A percentile compares a stretch with the other conserved stretches of the same genome.
Evolutionary conservation across 30 jellyfish, hydroid and myxozoan genomes (phyloP).

Genomic region (Pelagia noctiluca): DNA sequence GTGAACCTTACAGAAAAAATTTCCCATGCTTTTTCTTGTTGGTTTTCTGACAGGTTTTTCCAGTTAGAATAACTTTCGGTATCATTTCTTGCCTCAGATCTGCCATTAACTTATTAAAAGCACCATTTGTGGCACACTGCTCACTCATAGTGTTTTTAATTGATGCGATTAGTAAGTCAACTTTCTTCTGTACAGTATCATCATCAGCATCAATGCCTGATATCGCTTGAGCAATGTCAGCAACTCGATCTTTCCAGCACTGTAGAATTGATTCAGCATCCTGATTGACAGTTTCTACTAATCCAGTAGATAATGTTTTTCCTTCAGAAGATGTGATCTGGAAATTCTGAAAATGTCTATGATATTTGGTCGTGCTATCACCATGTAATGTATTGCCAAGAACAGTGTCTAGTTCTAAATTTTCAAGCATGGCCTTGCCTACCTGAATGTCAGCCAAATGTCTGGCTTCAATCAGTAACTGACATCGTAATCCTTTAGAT

Average conservation of each 20-base stretch:
- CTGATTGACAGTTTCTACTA: conserved; percentile 34
- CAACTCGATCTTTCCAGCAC: conserved; percentile 37
- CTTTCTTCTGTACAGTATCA: background rate
- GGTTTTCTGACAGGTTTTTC: background rate
- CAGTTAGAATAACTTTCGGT: conserved; percentile 16
- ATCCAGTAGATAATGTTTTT: conserved; percentile 13
- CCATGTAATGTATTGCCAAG: conserved; percentile 38
- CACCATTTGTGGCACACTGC: conserved; percentile 30
- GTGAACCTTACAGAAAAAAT: conserved; percentile 27
- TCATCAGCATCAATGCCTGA: conserved; percentile 14
- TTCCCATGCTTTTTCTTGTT: conserved; percentile 23
- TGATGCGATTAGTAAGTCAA: conserved; percentile 8
- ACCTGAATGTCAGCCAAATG: background rate
- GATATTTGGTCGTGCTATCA: conserved; percentile 47
- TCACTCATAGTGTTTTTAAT: conserved; percentile 35
- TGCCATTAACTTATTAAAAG: background rate
- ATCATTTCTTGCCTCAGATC: conserved; percentile 20
- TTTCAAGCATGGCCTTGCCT: conserved; percentile 26
- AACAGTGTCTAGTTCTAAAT: background rate
- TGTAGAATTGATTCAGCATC: conserved; percentile 54
- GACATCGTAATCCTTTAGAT: conserved; percentile 22
- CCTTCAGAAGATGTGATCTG: conserved; percentile 37
- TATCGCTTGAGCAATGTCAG: conserved; percentile 22
- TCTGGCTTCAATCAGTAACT: conserved; percentile 5
- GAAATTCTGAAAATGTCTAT: conserved; percentile 51